Evolutionary conservation across 2,888 invertebrate species (phyloP), one percentile per base, ranked within the genome.

Genomic region (Marasmarcha lunaedactyla): DNA sequence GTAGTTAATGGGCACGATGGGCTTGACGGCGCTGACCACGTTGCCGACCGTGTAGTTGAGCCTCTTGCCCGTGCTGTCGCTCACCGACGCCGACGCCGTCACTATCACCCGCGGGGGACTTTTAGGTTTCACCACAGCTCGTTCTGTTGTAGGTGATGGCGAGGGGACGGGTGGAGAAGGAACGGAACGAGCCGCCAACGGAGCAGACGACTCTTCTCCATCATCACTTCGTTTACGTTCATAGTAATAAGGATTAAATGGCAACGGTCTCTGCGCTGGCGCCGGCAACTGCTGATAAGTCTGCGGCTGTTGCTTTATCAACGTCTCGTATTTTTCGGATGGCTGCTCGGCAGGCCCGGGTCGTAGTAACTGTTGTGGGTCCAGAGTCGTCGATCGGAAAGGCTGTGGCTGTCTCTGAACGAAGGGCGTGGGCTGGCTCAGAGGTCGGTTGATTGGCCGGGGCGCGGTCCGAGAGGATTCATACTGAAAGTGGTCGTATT

Each of bases 1-100:
- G 52, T 91, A 91, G 49, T 88, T 88, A 37, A 86, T 79, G 3
- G 89, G 86, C 45, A 86, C 85, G 35, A 86, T 86, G 27, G 88
- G 87, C 54, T 84, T 83, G 2, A 84, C 84, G 34, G 84, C 81
- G 50, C 85, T 86, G 12, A 88, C 78, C 38, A 87, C 74, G 42
- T 89, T 89, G 11, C 90, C 86, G 38, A 90, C 86, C 1, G 89
- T 89, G 47, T 89, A 87, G 61, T 90, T 90, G 47, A 90, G 63
- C 53, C 88, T 86, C 61, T 89, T 86, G 35, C 90, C 90, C 50
- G 86, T 89, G 46, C 88, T 89, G 55, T 90, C 90, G 59, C 90
- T 90, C 14, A 90, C 90, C 48, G 89, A 89, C 5, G 90, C 90
- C 61, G 89, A 90, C 11, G 90, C 90, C 41, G 90, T 90, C 36